phyloP scores from a whole-genome alignment of 1,140 invertebrate genomes.

The Orchestia grillus region DNA sequence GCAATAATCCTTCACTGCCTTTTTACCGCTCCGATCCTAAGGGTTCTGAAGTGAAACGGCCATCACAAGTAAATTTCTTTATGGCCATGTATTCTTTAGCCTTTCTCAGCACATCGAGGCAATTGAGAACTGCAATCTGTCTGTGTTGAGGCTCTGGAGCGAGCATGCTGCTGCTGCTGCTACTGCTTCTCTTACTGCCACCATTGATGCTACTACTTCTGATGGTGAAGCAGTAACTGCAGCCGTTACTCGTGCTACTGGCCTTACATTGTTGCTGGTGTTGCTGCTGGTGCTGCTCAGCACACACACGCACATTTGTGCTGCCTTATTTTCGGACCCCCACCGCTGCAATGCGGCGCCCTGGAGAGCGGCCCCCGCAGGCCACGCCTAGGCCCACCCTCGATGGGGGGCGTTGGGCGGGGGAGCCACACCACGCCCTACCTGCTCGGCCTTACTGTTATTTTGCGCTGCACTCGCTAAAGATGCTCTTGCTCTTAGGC shows the following conservation, averaged over 20 bases:
- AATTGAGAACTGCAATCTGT: slow-evolving; percentile 55
- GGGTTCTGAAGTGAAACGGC: slow-evolving; percentile 47
- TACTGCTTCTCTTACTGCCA: background rate
- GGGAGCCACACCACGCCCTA: slow-evolving; percentile 14
- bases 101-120: slow-evolving; percentile 55
- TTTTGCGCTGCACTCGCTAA: background rate
- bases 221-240: background rate
- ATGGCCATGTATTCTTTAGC: slow-evolving; percentile 55
- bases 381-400: slow-evolving; percentile 4
- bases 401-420: background rate
- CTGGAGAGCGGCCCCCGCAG: background rate
- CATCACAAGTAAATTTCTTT: slow-evolving; percentile 54
- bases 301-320: slow-evolving; percentile 14
- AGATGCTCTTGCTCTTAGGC: background rate
- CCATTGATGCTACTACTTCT: background rate
- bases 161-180: slow-evolving; percentile 23
- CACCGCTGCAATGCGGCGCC: background rate
- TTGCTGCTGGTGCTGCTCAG: background rate
- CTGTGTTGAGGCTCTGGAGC: slow-evolving; percentile 32
- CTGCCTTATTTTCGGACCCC: background rate
- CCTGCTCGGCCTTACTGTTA: background rate
- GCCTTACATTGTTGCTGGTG: background rate
- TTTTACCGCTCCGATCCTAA: slow-evolving; percentile 37
- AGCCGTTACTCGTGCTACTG: background rate
- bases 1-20: slow-evolving; percentile 52